Evolutionary conservation across 2,113 vertebrate species (phyloP), one percentile per base, ranked within the genome.

Genomic region (Sebastes fasciatus): DNA sequence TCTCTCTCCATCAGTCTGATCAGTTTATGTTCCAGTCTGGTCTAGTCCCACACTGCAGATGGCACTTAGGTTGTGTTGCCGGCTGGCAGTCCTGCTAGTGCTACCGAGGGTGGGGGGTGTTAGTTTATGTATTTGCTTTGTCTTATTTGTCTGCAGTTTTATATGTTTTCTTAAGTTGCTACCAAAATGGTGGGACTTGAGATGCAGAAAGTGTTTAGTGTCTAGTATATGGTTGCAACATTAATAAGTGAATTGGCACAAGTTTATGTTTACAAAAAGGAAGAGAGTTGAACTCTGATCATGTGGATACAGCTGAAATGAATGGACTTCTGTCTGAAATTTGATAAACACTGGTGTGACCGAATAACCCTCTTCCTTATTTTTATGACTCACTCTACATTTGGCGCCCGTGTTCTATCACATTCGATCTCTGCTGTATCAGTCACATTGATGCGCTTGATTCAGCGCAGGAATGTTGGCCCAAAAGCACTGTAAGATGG

Each of bases 381-480:
- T 80, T 48, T 69, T 23, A 67, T 66, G 66, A 69, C 51, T 82
- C 48, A 26, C 42, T 70, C 43, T 67, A 55, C 63, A 70, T 79
- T 82, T 7, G 21, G n/a, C 2, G 2, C 16, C 40, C 4, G 21
- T 45, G 45, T 80, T 68, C 34, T 21, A 48, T 80, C 34, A 51
- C 42, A 42, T 43, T 46, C 21, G 65, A 48, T 43, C 72, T 67
- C 68, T 70, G 40, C 65, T 60, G 49, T 51, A 77, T 62, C 19
- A 63, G 43, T 63, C 74, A 34, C 57, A 60, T 77, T 82, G 74
- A 84, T 79, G 71, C 45, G 10, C 67, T 70, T 84, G 34, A 42
- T 67, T 80, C 46, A 66, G 60, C 42, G 43, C 52, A 83, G 62
- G 82, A 79, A 87, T 88, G 77, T 69, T 70, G 74, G 67, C 82